phyloP scores from a whole-genome alignment of 2,888 invertebrate species.

The Noctua pronuba region DNA sequence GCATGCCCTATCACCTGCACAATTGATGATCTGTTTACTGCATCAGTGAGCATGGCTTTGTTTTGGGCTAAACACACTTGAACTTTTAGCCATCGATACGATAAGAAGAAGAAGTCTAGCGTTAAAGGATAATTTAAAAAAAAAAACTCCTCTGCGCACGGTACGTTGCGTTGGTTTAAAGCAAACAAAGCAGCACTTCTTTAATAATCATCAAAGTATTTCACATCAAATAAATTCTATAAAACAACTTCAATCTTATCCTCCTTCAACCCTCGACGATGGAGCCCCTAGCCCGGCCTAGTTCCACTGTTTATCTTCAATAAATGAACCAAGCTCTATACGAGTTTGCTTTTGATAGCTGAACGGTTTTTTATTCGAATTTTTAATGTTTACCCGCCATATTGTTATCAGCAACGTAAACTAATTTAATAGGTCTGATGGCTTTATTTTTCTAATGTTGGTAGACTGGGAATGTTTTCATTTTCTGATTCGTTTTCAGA shows the following conservation, averaged over 20 bases:
- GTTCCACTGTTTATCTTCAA: slow-evolving; percentile 75
- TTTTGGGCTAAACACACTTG: too few species aligned
- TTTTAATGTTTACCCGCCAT: slow-evolving; percentile 37
- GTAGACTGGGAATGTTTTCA: slow-evolving; percentile 39
- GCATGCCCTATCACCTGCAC: too few species aligned
- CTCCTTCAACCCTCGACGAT: slow-evolving; percentile 39
- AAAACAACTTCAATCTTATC: slow-evolving; percentile 40
- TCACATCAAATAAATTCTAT: slow-evolving; percentile 9
- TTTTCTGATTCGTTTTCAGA: slow-evolving; percentile 53
- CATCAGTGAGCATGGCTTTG: too few species aligned
- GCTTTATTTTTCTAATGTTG: slow-evolving; percentile 48
- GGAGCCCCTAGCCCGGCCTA: slow-evolving; percentile 67
- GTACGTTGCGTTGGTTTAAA: not conserved
- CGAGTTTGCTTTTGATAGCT: slow-evolving; percentile 56
- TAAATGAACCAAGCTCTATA: slow-evolving; percentile 64
- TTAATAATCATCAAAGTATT: not conserved
- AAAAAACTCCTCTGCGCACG: not conserved
- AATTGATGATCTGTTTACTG: too few species aligned
- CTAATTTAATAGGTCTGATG: slow-evolving; percentile 43
- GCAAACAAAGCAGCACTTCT: not conserved
- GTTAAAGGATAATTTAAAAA: not conserved
- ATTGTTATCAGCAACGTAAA: slow-evolving; percentile 48
- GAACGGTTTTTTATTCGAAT: slow-evolving; percentile 53
- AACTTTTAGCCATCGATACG: too few species aligned
- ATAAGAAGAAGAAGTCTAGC: too few species aligned